Evolutionary conservation across 2,888 invertebrate genomes (phyloP).

Genomic region (Rotaria macrura): DNA sequence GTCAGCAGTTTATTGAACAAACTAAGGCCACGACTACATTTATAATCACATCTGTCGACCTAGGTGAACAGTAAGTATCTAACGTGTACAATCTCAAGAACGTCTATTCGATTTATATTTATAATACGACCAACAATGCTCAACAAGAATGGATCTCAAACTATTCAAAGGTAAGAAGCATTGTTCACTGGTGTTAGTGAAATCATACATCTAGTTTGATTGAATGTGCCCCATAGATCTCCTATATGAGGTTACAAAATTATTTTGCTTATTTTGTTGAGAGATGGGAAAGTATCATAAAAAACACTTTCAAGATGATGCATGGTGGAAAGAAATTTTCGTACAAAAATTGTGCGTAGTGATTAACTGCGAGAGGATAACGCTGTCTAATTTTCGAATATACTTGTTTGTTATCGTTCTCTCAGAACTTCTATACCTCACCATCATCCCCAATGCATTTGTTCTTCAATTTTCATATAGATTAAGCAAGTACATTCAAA

Average conservation of each 20-base stretch:
- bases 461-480: constrained; percentile 1
- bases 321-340: too few species aligned
- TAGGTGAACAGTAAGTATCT: not conserved
- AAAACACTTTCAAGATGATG: too few species aligned
- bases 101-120: not conserved
- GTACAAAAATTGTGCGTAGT: too few species aligned
- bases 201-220: not conserved
- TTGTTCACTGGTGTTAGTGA: not conserved
- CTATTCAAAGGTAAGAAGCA: not conserved
- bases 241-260: too few species aligned
- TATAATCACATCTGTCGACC: not conserved
- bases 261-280: too few species aligned
- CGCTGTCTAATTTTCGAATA: too few species aligned
- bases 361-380: too few species aligned
- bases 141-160: not conserved
- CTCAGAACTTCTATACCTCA: too few species aligned
- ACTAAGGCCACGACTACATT: not conserved
- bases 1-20: not conserved
- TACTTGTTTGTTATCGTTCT: too few species aligned
- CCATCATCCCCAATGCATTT: not conserved
- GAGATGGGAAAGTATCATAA: too few species aligned
- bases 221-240: too few species aligned
- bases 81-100: not conserved
- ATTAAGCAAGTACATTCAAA: not conserved
- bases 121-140: not conserved